A percentile compares a stretch with the other conserved stretches of the same genome.
phyloP scores from a whole-genome alignment of 2,888 invertebrate genomes.

The Eupithecia dodoneata region DNA sequence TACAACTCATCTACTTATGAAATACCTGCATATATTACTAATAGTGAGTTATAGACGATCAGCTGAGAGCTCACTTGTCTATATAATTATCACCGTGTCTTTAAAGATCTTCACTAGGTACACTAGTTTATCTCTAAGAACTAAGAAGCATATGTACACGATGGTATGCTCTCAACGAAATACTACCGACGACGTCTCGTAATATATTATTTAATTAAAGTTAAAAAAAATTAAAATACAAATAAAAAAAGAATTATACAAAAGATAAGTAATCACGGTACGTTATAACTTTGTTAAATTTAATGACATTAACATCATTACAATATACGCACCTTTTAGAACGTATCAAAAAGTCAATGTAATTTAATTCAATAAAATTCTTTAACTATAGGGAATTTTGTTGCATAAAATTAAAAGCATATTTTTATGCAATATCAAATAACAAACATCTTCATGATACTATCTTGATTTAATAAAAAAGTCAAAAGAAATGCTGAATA shows the following conservation, averaged over 20 bases:
- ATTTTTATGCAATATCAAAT: not conserved
- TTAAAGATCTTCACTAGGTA: too few relatives aligned
- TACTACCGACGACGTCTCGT: not conserved
- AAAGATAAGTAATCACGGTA: not conserved
- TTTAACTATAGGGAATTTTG: not conserved
- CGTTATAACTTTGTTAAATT: not conserved
- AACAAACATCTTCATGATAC: not conserved
- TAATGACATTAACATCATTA: not conserved
- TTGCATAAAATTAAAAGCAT: not conserved
- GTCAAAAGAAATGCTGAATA: not conserved
- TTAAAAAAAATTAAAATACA: too few relatives aligned
- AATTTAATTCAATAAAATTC: not conserved
- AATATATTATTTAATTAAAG: not conserved
- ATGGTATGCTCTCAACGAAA: not conserved
- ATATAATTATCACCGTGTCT: too few relatives aligned
- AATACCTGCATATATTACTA: not conserved
- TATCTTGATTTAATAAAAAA: not conserved
- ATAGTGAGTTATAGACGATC: too few relatives aligned
- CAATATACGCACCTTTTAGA: not conserved
- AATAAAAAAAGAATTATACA: too few relatives aligned
- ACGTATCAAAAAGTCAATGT: not conserved
- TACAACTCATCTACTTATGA: not conserved
- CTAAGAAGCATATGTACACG: not conserved
- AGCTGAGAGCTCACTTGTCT: too few relatives aligned
- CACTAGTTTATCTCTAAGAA: not conserved